A percentile compares a stretch with the other conserved stretches of the same genome.
Evolutionary conservation across 2,888 invertebrate species (phyloP).

Genomic region (Melanostoma mellinum): DNA sequence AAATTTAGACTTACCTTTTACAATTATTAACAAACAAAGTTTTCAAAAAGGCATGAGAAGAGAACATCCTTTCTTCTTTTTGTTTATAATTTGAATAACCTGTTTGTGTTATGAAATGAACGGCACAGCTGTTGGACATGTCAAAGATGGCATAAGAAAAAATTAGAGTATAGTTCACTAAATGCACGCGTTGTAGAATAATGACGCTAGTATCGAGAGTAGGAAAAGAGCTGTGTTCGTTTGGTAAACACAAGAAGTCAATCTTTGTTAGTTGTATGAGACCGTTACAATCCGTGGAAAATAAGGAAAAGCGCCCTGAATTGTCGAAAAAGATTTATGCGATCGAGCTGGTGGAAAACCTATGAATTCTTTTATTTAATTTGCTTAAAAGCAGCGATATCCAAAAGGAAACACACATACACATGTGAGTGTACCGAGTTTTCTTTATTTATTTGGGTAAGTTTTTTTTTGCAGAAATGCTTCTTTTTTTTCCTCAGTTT

Average conservation of each 20-base stretch:
- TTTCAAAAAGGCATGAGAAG: conserved; percentile 16
- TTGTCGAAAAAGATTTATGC: no score
- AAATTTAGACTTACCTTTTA: conserved; percentile 42
- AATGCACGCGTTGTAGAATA: not conserved
- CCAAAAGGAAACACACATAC: no score
- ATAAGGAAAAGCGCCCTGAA: no score
- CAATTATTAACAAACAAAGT: conserved; percentile 9
- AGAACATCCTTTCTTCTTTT: conserved; percentile 33
- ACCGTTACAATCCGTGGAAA: no score
- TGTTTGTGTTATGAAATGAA: conserved; percentile 50
- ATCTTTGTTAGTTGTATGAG: no score
- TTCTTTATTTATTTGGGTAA: no score
- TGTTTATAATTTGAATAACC: conserved; percentile 31
- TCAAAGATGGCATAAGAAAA: not conserved
- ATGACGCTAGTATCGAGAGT: not conserved
- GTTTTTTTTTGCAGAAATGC: no score
- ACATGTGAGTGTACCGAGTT: no score
- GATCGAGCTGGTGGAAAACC: no score
- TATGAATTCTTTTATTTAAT: no score
- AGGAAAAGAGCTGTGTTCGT: not conserved
- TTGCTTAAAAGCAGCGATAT: no score
- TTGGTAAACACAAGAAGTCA: not conserved
- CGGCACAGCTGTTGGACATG: not conserved
- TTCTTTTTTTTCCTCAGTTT: no score
- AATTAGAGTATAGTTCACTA: not conserved